These are phyloP conservation scores for Phymanthus crucifer DNA, from an alignment of 92 coral and sea anemone species.

Conservation along the genomic window DNA sequence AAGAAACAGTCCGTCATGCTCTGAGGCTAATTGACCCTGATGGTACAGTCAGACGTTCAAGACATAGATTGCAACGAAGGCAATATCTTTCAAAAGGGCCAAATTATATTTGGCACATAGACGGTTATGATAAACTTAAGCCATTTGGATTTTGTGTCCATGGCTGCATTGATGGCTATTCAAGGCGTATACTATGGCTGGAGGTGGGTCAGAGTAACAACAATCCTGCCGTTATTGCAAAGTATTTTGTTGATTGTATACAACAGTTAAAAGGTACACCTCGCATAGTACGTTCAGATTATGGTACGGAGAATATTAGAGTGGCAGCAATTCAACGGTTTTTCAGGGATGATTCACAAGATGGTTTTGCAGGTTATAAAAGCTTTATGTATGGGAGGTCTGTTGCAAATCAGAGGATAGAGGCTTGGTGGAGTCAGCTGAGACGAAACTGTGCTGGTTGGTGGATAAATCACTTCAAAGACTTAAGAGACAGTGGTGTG, in stretches of 20 bases:
- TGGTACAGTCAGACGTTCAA: not conserved
- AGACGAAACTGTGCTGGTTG: not conserved
- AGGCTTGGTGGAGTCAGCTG: slow-evolving; percentile 20
- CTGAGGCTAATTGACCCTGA: slow-evolving; percentile 19
- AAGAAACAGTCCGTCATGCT: slow-evolving; percentile 5
- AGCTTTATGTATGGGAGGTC: slow-evolving; percentile 15
- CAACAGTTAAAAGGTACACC: not conserved
- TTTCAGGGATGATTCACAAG: not conserved
- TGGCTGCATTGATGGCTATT: slow-evolving; percentile 6
- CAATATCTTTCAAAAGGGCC: not conserved
- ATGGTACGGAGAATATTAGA: not conserved
- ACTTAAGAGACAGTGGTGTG: not conserved
- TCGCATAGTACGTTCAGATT: not conserved
- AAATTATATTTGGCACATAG: slow-evolving; percentile 18
- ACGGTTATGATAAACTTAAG: not conserved
- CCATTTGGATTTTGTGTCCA: slow-evolving; percentile 15
- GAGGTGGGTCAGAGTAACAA: slow-evolving; percentile 1
- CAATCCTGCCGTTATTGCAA: not conserved
- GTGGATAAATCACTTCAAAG: slow-evolving; percentile 14
- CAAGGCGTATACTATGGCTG: slow-evolving; percentile 5
- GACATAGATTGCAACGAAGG: slow-evolving; percentile 8
- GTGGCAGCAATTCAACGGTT: slow-evolving; percentile 5
- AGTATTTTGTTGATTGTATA: slow-evolving; percentile 1
- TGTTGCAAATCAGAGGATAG: slow-evolving; percentile 19
- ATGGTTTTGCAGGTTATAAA: too few relatives aligned